These are phyloP conservation scores for Fregetta grallaria DNA, from an alignment of 2,113 vertebrate species.

Conservation along the genomic window DNA sequence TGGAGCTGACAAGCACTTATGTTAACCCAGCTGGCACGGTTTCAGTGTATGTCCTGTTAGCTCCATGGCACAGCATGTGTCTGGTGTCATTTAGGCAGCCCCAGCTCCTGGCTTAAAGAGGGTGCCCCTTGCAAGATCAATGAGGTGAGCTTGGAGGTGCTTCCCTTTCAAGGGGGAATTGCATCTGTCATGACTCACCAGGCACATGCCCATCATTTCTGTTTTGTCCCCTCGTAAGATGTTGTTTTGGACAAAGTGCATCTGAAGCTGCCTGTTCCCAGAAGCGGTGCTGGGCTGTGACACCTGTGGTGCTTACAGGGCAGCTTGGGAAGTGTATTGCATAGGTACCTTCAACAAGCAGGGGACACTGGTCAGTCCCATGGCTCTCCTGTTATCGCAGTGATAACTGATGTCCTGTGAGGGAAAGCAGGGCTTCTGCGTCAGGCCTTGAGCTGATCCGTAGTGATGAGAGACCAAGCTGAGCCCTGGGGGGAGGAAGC, in stretches of 20 bases:
- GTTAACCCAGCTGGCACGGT: not conserved
- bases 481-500: not conserved
- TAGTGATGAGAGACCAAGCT: not conserved
- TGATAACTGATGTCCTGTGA: not conserved
- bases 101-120: not conserved
- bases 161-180: not conserved
- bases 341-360: not conserved
- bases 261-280: not conserved
- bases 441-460: not conserved
- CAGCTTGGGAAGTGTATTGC: not conserved
- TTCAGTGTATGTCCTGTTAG: not conserved
- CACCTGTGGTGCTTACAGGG: not conserved
- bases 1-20: not conserved
- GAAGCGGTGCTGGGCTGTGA: not conserved
- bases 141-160: not conserved
- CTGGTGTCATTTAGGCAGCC: not conserved
- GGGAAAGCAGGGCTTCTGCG: not conserved
- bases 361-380: not conserved
- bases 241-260: not conserved
- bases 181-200: not conserved
- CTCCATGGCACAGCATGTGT: not conserved
- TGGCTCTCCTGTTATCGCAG: not conserved
- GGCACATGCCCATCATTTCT: not conserved
- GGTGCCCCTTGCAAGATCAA: not conserved
- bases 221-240: not conserved